These are phyloP conservation scores for Vandiemenella viatica DNA, from an alignment of 2,888 invertebrate genomes.

Conservation along the genomic window DNA sequence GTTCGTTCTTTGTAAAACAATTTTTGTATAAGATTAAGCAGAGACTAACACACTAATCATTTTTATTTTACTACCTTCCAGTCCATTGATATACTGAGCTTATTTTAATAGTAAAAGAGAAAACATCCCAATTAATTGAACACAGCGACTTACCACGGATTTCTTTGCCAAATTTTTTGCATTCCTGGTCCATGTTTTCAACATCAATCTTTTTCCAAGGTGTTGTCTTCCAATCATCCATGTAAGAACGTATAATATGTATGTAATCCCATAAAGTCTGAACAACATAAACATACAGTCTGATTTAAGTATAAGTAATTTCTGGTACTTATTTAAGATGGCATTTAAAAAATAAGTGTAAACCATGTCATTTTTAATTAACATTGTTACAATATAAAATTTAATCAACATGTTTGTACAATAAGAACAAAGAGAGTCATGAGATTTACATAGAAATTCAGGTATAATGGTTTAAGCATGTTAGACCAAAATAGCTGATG, in stretches of 20 bases:
- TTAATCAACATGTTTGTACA: too few relatives aligned
- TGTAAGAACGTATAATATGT: constrained; percentile 59
- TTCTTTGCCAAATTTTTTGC: constrained; percentile 82
- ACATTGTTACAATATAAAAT: constrained; percentile 3
- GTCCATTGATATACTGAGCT: too few relatives aligned
- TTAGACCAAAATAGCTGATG: too few relatives aligned
- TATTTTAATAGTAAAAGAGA: too few relatives aligned
- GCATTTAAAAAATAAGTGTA: not conserved
- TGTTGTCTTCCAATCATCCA: constrained; percentile 86
- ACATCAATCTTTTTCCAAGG: constrained; percentile 89
- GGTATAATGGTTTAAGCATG: too few relatives aligned
- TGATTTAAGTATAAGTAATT: not conserved
- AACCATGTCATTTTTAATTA: not conserved
- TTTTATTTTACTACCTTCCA: too few relatives aligned
- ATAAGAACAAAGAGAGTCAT: too few relatives aligned
- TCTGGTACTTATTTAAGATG: not conserved
- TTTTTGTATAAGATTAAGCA: too few relatives aligned
- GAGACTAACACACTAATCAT: too few relatives aligned
- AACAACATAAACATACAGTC: not conserved
- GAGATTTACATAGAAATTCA: too few relatives aligned
- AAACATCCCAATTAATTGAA: too few relatives aligned
- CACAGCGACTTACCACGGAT: constrained; percentile 41
- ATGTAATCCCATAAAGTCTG: constrained; percentile 79
- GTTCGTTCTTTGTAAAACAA: too few relatives aligned
- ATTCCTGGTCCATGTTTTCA: constrained; percentile 86